These are phyloP conservation scores for Ptychoptera albimana DNA, from an alignment of 2,888 invertebrate species.

Conservation along the genomic window DNA sequence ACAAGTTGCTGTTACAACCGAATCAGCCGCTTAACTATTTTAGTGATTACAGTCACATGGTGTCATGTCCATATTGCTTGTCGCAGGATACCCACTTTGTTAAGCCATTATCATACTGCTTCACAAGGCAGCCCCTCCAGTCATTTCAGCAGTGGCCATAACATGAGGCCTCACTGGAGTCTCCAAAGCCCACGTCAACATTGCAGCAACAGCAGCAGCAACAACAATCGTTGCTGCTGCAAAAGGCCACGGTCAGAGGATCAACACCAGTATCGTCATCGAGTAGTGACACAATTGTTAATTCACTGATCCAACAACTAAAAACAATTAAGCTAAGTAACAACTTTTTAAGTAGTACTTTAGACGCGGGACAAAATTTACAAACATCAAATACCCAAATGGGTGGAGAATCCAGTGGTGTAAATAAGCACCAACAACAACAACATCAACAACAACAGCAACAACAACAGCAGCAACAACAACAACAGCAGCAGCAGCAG, in stretches of 20 bases:
- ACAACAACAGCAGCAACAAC: slow-evolving; percentile 14
- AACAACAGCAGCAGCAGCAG: slow-evolving; percentile 8
- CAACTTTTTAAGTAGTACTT: background rate
- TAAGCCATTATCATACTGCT: slow-evolving; percentile 73
- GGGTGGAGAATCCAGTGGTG: slow-evolving; percentile 9
- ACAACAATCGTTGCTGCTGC: slow-evolving; percentile 31
- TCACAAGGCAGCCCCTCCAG: slow-evolving; percentile 55
- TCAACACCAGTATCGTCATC: slow-evolving; percentile 15
- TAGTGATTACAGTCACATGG: slow-evolving; percentile 86
- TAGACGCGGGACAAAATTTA: background rate
- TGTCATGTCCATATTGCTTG: slow-evolving; percentile 84
- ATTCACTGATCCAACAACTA: background rate
- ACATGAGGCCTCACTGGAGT: slow-evolving; percentile 61
- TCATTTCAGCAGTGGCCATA: slow-evolving; percentile 72
- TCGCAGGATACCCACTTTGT: slow-evolving; percentile 88
- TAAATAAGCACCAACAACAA: slow-evolving; percentile 17
- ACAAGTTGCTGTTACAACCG: slow-evolving; percentile 71
- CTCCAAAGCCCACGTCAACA: slow-evolving; percentile 29
- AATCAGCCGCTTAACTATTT: slow-evolving; percentile 78
- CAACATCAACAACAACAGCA: background rate
- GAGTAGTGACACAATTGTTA: slow-evolving; percentile 4
- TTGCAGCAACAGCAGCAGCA: slow-evolving; percentile 14
- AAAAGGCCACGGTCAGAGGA: slow-evolving; percentile 16
- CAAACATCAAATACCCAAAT: background rate
- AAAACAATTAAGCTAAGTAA: slow-evolving; percentile 1